Evolutionary conservation across 2,888 invertebrate genomes (phyloP), one percentile per base, ranked within the genome.

Genomic region (Noctua fimbriata): DNA sequence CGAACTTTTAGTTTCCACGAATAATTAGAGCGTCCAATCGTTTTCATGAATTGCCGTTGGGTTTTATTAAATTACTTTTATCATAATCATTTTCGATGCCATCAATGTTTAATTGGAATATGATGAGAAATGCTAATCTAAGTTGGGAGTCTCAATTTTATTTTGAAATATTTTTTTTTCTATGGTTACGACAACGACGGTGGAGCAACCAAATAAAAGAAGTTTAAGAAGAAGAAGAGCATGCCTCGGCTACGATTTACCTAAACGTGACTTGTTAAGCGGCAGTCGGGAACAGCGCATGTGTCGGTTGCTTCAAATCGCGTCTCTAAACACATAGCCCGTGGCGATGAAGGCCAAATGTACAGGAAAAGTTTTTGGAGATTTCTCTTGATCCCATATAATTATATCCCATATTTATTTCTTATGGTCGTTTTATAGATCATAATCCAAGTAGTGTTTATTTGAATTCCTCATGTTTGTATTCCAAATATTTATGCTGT

Each of bases 1-100:
- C 21, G 24, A 49, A 58, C 32, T 21, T 60, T n/a, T n/a, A 36
- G 58, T 69, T 73, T 60, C 18, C 41, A 24, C 21, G 14, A 44
- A 73, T 36, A 47, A 41, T 44, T 70, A 44, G 24, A 63, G 41
- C 58, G n/a, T 74, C 32, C 28, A 36, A 78, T 58, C 21, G 36
- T 58, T 69, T 58, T 63, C 6, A 63, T 28, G 44, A 60, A 69
- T 69, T 58, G 32, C 60, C 21, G 1, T 49, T 16, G 14, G 41
- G 2, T 55, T 21, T n/a, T 36, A 44, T 32, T 60, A 6, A 28
- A 73, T 74, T 28, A 32, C 60, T 60, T 73, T 60, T 49, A 66
- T 67, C 12, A 58, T 28, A 32, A 58, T 55, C 2, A 6, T 18
- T 12, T 32, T 16, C 44, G 41, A 44, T 44, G 16, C 44, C 41